Evolutionary conservation across 2,797 vertebrate genomes (phyloP), one percentile per base, ranked within the genome.

Genomic region (Salarias fasciatus): DNA sequence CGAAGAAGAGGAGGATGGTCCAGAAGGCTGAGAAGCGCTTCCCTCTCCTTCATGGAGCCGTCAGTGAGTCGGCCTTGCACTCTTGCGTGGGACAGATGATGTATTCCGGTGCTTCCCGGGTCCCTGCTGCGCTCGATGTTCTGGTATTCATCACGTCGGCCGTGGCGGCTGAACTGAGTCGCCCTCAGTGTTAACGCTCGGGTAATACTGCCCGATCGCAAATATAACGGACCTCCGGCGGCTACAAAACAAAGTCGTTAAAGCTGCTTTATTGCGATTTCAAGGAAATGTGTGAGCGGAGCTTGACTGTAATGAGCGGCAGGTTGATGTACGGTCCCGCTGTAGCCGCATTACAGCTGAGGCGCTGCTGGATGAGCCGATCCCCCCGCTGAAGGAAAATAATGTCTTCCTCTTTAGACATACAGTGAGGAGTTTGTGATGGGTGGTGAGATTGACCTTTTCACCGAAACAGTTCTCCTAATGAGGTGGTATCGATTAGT

Each of bases 401-500:
- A 0, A 72, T 62, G 46, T 60, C 62, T 69, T 55, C 18, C 15
- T 44, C 10, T 52, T 11, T 35, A 60, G 30, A 55, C 41, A 30
- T 56, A 9, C 72, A 63, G 61, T 63, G 52, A 54, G 48, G 47
- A 36, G 48, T 13, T 52, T 35, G 12, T 18, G 69, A 63, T 18
- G 66, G 69, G 52, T 51, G 72, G 3, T 51, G 41, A 35, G 52
- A 44, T 57, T 77, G 76, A 86, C 84, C 84, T 88, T 84, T 79
- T 56, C 78, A 54, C 51, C 28, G 0, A 58, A 84, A 70, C 62
- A n/a, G 72, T 60, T 74, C 68, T 58, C 15, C 74, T 88, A 84
- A 86, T 84, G 76, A 83, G 83, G 49, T 59, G 69, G 3, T 72
- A 88, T 91, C 38, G 85, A 89, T 88, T 65, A 40, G 65, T 72